Evolutionary conservation across 2,797 vertebrate species (phyloP).

Genomic region (Caiman crocodilus): DNA sequence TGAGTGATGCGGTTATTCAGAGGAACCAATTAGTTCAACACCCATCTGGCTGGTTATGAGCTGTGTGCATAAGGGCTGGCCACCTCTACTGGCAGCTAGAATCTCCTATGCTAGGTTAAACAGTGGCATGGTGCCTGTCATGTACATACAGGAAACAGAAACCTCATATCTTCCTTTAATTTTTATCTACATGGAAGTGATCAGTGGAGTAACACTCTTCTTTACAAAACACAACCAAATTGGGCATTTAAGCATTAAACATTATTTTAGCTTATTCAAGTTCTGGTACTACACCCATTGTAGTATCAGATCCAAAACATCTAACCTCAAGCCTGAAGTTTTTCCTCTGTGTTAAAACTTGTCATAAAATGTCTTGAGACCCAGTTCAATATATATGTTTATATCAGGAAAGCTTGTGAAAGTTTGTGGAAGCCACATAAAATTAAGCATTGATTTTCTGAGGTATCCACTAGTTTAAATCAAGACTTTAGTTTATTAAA

Average conservation of each 20-base stretch:
- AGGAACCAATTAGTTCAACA: fast-evolving
- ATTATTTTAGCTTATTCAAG: not conserved
- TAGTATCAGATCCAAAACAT: fast-evolving
- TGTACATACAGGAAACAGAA: not conserved
- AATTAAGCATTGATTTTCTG: not conserved
- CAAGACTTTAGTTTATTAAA: not conserved
- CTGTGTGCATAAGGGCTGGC: not conserved
- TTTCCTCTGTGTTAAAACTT: fast-evolving
- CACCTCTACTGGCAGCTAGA: not conserved
- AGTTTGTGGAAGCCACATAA: fast-evolving
- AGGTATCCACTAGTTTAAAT: not conserved
- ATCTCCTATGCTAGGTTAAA: not conserved
- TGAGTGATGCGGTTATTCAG: fast-evolving
- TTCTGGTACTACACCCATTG: fast-evolving
- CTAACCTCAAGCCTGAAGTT: not conserved
- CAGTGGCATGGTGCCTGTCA: not conserved
- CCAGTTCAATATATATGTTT: fast-evolving
- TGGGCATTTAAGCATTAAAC: fast-evolving
- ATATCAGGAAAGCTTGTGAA: not conserved
- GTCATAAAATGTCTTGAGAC: fast-evolving
- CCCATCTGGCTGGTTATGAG: not conserved
- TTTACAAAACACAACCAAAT: not conserved
- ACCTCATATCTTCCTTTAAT: not conserved
- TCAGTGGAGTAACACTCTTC: not conserved
- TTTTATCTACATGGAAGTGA: not conserved